These are phyloP conservation scores for Drosophila rufa DNA, from an alignment of 1,140 invertebrate genomes.

Conservation along the genomic window DNA sequence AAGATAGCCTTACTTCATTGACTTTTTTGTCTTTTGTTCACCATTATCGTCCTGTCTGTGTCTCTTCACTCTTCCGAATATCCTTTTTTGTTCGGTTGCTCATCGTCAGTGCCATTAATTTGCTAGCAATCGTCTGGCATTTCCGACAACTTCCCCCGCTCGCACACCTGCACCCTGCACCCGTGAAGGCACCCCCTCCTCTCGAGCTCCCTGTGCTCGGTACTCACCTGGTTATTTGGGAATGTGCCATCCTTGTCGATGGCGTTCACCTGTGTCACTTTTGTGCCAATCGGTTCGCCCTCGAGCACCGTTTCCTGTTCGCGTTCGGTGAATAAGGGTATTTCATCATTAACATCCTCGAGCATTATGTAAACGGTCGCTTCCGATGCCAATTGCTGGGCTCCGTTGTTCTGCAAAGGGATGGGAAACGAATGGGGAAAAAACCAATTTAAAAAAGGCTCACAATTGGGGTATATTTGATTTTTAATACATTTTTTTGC, in stretches of 20 bases:
- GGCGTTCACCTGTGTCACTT: slow-evolving; percentile 98
- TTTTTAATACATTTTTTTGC: slow-evolving; percentile 21
- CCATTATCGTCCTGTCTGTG: background rate
- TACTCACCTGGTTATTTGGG: slow-evolving; percentile 95
- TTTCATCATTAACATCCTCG: slow-evolving; percentile 98
- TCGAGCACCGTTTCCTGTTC: slow-evolving; percentile 97
- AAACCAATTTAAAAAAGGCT: slow-evolving; percentile 29
- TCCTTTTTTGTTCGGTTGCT: slow-evolving; percentile 9
- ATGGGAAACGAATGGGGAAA: background rate
- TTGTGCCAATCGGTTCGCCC: slow-evolving; percentile 96
- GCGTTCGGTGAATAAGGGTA: slow-evolving; percentile 96
- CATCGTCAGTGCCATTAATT: slow-evolving; percentile 54
- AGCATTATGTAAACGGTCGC: slow-evolving; percentile 97
- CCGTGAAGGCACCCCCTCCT: background rate
- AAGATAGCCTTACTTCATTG: background rate
- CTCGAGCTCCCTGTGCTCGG: background rate
- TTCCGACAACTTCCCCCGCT: slow-evolving; percentile 45
- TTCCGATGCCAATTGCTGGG: slow-evolving; percentile 97
- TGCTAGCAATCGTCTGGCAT: slow-evolving; percentile 63
- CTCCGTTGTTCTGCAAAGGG: slow-evolving; percentile 94
- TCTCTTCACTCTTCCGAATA: slow-evolving; percentile 4
- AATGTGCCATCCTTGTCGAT: slow-evolving; percentile 98
- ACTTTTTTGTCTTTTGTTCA: background rate
- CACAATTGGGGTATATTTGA: slow-evolving; percentile 7
- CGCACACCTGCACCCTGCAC: background rate